phyloP scores from a whole-genome alignment of 2,797 vertebrate genomes.

The Gymnopithys bicolor region DNA sequence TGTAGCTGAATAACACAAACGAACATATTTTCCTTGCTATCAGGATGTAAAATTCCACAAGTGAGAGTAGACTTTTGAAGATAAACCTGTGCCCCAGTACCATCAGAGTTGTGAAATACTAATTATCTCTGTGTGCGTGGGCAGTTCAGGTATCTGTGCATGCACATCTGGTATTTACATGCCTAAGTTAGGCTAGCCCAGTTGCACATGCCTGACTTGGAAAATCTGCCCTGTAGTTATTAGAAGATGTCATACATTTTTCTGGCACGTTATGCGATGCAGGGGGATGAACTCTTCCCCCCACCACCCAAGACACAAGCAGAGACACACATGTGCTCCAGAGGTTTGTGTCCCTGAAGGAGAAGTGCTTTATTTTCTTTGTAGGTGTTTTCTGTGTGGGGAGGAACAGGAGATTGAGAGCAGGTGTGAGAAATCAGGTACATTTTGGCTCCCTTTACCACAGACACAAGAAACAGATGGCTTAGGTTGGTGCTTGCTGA shows the following conservation, averaged over 20 bases:
- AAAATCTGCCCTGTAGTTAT: slow-evolving; percentile 33
- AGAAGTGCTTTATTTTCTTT: background rate
- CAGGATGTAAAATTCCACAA: slow-evolving; percentile 5
- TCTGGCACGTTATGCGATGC: background rate
- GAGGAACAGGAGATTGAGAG: background rate
- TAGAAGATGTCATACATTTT: slow-evolving; percentile 12
- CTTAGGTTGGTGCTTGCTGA: background rate
- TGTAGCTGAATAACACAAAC: background rate
- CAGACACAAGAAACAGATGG: slow-evolving; percentile 32
- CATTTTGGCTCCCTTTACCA: slow-evolving; percentile 20
- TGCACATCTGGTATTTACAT: slow-evolving; percentile 26
- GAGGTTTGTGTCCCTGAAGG: background rate
- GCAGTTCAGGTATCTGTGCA: background rate
- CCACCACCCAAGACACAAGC: background rate
- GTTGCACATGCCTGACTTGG: slow-evolving; percentile 17
- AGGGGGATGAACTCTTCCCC: background rate
- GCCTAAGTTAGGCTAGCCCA: background rate
- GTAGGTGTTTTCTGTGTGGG: background rate
- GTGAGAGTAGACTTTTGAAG: background rate
- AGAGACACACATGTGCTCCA: background rate
- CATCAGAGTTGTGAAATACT: background rate
- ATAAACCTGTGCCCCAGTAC: background rate
- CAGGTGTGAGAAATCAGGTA: slow-evolving; percentile 31
- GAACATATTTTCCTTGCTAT: background rate
- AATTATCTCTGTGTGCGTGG: background rate